A percentile compares a stretch with the other conserved stretches of the same genome.
Conservation (phyloP, 2,113 vertebrate species). For the Zapornia atra region DNA sequence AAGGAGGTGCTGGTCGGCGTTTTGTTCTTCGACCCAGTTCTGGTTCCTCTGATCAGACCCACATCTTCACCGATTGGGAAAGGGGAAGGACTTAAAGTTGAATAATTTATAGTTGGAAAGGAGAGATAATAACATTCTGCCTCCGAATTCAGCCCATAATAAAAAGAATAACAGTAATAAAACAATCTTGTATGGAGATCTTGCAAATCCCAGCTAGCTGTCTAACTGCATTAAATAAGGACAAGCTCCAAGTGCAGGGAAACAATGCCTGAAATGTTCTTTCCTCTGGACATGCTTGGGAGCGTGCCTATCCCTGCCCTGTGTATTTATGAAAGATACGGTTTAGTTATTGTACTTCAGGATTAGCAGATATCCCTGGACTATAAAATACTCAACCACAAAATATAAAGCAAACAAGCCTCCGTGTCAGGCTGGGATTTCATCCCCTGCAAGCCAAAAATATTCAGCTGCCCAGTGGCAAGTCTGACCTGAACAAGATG, state of each 20-base stretch:
- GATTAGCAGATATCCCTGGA: neutral
- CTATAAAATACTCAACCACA: neutral
- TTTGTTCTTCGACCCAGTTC: neutral
- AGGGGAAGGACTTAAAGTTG: neutral
- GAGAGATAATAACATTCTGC: too few relatives aligned
- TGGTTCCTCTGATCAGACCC: neutral
- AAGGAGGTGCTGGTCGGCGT: neutral
- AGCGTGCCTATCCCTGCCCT: neutral
- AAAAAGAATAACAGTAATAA: neutral
- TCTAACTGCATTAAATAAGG: neutral
- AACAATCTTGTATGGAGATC: neutral
- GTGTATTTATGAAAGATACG: neutral
- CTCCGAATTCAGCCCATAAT: rapidly evolving
- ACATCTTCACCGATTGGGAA: rapidly evolving
- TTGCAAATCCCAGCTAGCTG: neutral
- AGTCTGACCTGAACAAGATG: neutral
- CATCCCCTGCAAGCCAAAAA: neutral
- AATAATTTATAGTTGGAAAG: neutral
- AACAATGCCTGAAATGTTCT: neutral
- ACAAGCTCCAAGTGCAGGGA: neutral
- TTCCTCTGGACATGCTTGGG: neutral
- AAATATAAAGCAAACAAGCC: neutral
- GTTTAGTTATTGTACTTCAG: neutral
- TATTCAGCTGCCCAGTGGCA: neutral
- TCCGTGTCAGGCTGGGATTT: neutral